Conservation (phyloP, 2,888 invertebrate genomes). For the Eupeodes latifasciatus region DNA sequence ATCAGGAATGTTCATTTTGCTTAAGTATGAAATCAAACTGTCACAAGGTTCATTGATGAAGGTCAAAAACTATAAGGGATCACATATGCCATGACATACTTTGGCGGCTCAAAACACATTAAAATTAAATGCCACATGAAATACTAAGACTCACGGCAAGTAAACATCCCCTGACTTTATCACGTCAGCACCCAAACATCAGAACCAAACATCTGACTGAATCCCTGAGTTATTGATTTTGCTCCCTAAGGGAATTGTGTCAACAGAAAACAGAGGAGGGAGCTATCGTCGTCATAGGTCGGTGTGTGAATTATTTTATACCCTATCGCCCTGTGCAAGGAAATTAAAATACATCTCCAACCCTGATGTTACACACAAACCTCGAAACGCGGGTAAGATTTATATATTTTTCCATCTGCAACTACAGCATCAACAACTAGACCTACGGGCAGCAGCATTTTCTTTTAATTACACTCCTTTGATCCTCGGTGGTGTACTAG, state of each 20-base stretch:
- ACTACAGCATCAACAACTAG: slow-evolving; percentile 46
- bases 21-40: slow-evolving; percentile 59
- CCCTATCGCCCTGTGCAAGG: slow-evolving; percentile 54
- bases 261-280: slow-evolving; percentile 46
- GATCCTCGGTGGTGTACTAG: slow-evolving; percentile 43
- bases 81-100: slow-evolving; percentile 44
- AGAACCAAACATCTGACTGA: slow-evolving; percentile 55
- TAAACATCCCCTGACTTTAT: slow-evolving; percentile 52
- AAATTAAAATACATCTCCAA: slow-evolving; percentile 69
- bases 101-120: slow-evolving; percentile 65
- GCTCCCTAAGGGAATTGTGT: slow-evolving; percentile 70
- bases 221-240: slow-evolving; percentile 74
- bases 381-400: slow-evolving; percentile 67
- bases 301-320: slow-evolving; percentile 68
- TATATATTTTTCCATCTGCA: slow-evolving; percentile 54
- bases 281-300: slow-evolving; percentile 43
- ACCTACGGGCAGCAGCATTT: slow-evolving; percentile 59
- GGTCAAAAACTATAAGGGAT: slow-evolving; percentile 69
- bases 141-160: slow-evolving; percentile 44
- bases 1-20: slow-evolving; percentile 47
- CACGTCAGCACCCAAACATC: slow-evolving; percentile 35
- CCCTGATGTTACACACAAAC: slow-evolving; percentile 58
- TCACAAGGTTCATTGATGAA: slow-evolving; percentile 63
- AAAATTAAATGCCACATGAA: slow-evolving; percentile 62
- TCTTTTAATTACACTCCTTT: slow-evolving; percentile 66